Evolutionary conservation across 2,113 vertebrate genomes (phyloP), one percentile per base, ranked within the genome.

Genomic region (Coregonus clupeaformis): DNA sequence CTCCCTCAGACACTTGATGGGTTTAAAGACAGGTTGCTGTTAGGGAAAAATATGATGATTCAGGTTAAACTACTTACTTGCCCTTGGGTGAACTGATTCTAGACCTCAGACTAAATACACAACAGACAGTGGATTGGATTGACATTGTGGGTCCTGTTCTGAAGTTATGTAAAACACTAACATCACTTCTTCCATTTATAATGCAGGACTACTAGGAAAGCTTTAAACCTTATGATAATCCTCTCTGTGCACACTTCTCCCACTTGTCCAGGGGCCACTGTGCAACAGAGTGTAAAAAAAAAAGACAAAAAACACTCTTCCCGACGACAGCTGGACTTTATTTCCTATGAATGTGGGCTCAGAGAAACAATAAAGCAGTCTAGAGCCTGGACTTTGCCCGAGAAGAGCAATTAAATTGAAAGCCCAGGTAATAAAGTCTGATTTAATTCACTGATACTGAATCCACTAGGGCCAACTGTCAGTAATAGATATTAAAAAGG

Each of bases 341-440:
- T 66, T 32, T 80, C 72, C 80, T 69, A n/a, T 79, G 86, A 90
- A 86, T 83, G 77, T 85, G 84, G 71, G 85, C 52, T 14, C 77
- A 71, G 45, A 75, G 49, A 74, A 80, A 80, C 84, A 80, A 85
- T 77, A 82, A 77, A 69, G 55, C 14, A 47, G 75, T 67, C 67
- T 81, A 77, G 75, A 84, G 84, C 77, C 82, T 89, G 87, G 88
- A 91, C 90, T 90, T 90, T 90, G 77, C 64, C 80, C 86, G 82
- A 72, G 77, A 84, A 85, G 80, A 81, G 76, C 84, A 77, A 80
- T 84, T 85, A 75, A 69, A 81, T 77, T 77, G 81, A 80, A 89
- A 86, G 77, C 74, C 82, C 80, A 27, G 45, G 77, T 72, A 83
- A 86, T 87, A 89, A 88, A 91, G 27, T 67, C 29, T 68, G 66